These are phyloP conservation scores for Bagarius yarrelli DNA, from an alignment of 2,113 vertebrate genomes.

Conservation along the genomic window DNA sequence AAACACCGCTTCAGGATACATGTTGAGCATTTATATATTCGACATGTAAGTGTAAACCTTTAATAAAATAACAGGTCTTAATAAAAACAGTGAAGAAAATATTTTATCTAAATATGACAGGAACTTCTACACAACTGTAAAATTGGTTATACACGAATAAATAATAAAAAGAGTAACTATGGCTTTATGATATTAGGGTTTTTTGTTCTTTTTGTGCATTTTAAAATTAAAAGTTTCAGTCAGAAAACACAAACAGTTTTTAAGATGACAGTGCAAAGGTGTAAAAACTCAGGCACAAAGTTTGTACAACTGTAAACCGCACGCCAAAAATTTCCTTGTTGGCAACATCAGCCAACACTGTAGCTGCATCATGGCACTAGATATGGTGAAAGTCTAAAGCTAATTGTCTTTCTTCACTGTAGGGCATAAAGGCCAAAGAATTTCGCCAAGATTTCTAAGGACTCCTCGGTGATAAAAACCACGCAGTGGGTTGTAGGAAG, in stretches of 20 bases:
- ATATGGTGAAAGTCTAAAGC: background rate
- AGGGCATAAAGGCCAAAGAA: slow-evolving; percentile 70
- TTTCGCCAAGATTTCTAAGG: slow-evolving; percentile 80
- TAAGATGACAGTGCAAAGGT: background rate
- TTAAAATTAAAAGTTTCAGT: background rate
- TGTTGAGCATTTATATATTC: background rate
- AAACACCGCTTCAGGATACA: background rate
- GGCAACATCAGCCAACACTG: background rate
- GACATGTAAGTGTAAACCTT: background rate
- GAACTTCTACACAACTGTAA: background rate
- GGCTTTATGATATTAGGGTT: background rate
- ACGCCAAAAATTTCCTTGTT: background rate
- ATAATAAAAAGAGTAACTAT: background rate
- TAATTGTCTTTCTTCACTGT: slow-evolving; percentile 63
- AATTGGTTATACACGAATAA: background rate
- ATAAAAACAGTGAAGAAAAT: background rate
- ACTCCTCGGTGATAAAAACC: slow-evolving; percentile 79
- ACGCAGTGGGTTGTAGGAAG: slow-evolving; percentile 60
- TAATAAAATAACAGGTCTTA: background rate
- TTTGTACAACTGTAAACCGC: background rate
- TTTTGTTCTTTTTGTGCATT: background rate
- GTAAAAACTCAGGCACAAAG: background rate
- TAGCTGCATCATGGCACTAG: background rate
- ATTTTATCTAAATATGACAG: background rate
- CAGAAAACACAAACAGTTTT: background rate